Base-by-base conservation (phyloP, 2,113 vertebrate species). In the Murina feae region DNA sequence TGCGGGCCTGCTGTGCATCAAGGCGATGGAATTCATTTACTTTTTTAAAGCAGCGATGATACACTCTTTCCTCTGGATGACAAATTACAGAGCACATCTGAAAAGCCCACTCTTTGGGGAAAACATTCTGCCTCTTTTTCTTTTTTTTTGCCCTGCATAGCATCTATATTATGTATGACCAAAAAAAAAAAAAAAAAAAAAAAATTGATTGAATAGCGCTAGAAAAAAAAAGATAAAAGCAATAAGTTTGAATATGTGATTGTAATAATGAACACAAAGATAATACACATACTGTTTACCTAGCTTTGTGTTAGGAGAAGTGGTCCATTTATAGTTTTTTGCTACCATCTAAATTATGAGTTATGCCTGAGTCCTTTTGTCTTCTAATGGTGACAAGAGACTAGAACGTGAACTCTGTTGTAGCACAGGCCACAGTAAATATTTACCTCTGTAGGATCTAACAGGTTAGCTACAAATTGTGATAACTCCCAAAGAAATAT, bases 11-110 rank as follows among this genome's bases (percentile, higher is more conserved):
- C 96, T 97, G 94, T 96, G 78, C 35, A 87, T 83, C 4, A 94
- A 86, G n/a, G 90, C 80, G 1, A 39, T 93, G 90, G 93, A 89
- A 74, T 39, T 49, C 95, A 25, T 91, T 93, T 87, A 94, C 82
- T 98, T 97, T 96, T 97, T 95, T 20, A 69, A 96, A 86, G 68
- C 13, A 6, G 51, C 79, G 96, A 95, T 96, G 96, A 97, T 96
- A 88, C 65, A 30, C 80, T 87, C 85, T 96, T 97, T 97, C 96
- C 96, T 96, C 74, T 84, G 85, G 66, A 91, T 94, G 93, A 97
- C 83, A 93, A 60, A 84, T 96, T 96, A 84, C 89, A 95, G 95
- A 88, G 82, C 89, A 79, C 87, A 78, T 96, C 83, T 96, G 69
- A 97, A 76, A 96, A 93, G 79, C 90, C 86, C 75, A 63, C 51